These are phyloP conservation scores for Campylorhamphus procurvoides DNA, from an alignment of 2,113 vertebrate genomes.

Conservation along the genomic window DNA sequence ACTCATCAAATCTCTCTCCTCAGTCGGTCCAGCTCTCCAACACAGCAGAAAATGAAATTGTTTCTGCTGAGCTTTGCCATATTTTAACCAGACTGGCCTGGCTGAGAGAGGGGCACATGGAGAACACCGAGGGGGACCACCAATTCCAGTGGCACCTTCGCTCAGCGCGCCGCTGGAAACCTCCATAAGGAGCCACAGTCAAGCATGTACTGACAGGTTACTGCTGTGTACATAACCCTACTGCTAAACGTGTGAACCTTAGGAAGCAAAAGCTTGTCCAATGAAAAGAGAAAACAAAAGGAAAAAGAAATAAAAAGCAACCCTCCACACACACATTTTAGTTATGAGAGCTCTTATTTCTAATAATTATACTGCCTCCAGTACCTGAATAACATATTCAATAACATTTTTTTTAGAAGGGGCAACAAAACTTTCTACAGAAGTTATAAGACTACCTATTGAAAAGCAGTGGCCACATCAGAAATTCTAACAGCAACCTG, in stretches of 20 bases:
- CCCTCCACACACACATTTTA: background rate
- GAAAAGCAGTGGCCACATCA: background rate
- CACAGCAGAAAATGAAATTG: background rate
- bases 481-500: background rate
- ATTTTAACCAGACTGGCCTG: background rate
- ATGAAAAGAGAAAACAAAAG: background rate
- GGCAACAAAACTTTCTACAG: background rate
- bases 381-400: background rate
- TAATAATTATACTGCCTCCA: background rate
- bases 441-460: background rate
- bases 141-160: too few relatives aligned
- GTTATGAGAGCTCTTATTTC: background rate
- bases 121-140: background rate
- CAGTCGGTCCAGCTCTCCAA: background rate
- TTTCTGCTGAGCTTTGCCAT: background rate
- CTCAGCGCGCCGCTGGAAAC: background rate
- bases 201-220: background rate
- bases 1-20: fast-evolving
- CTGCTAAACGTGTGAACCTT: background rate
- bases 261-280: background rate
- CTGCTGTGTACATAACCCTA: background rate
- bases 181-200: background rate
- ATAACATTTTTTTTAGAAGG: background rate
- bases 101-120: background rate
- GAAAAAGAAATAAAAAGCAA: too few relatives aligned